Base-by-base conservation (phyloP, 2,113 vertebrate species). In the Hyla sarda region DNA sequence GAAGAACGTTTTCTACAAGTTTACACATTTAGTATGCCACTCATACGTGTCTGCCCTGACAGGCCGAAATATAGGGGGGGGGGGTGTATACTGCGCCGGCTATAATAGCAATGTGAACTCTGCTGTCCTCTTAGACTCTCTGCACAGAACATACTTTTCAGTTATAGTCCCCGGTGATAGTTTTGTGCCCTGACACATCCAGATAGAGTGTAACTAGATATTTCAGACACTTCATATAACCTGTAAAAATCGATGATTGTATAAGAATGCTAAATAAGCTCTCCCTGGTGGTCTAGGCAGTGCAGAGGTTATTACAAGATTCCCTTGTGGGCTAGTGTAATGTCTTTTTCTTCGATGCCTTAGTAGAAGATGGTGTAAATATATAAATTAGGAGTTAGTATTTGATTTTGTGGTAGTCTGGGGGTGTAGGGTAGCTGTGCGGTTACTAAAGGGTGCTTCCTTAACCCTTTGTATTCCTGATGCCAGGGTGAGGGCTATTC, bases 1-100 rank as follows among this genome's bases (percentile, higher is more conserved):
- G 60, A 71, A 69, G 84, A 86, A 80, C 60, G 56, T 79, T 85
- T 79, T 79, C 75, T 78, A 54, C 41, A 79, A 79, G 47, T 85
- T 58, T 78, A 71, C 60, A 56, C 23, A 79, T 80, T 86, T 86
- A 67, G 62, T 56, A 80, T 80, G 84, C 76, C 84, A 86, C 32
- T 86, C 84, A 79, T 69, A 71, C 13, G 34, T 84, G 71, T 75
- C 82, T 47, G 32, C 28, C 37, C 62, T 79, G 84, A 80, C 84
- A 85, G 50, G 41, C 23, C 19, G 30, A 25, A 80, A 56, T 79
- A 72, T 79, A 58, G 11, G 30, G 62, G 84, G 45, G 30, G 62
- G 75, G 45, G 60, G 32, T 37, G 32, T 25, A 76, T 48, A 23
- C 21, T 56, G 56, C 23, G 58, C 56, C 30, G n/a, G 10, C 17